These are phyloP conservation scores for Regulus satrapa DNA, from an alignment of 2,113 vertebrate species.

Conservation along the genomic window DNA sequence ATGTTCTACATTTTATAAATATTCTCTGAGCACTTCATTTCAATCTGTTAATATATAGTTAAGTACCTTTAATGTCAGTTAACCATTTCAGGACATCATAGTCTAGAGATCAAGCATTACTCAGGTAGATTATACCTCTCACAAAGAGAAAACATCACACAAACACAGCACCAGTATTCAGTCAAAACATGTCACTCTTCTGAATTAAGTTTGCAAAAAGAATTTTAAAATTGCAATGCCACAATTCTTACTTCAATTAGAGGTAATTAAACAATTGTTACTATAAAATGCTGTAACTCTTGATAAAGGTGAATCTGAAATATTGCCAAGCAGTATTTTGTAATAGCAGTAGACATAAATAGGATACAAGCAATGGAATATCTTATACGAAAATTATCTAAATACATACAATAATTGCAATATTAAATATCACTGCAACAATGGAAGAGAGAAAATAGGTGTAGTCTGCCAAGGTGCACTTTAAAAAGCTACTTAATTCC, in stretches of 20 bases:
- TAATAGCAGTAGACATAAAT: not conserved
- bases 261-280: not conserved
- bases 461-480: not conserved
- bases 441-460: not conserved
- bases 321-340: not conserved
- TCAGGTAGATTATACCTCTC: not conserved
- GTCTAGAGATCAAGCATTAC: not conserved
- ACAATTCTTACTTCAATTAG: not conserved
- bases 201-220: not conserved
- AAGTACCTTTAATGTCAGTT: not conserved
- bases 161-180: not conserved
- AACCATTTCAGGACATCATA: not conserved
- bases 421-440: not conserved
- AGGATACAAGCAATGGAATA: not conserved
- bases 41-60: not conserved
- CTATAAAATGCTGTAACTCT: not conserved
- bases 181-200: not conserved
- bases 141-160: not conserved
- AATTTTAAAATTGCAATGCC: not conserved
- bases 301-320: not conserved
- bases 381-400: not conserved
- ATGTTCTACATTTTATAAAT: constrained; percentile 8
- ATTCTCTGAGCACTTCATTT: not conserved
- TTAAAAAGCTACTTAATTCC: not conserved
- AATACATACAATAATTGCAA: not conserved